Base-by-base conservation (phyloP, 2,113 vertebrate genomes). In the Bubo blakistoni region DNA sequence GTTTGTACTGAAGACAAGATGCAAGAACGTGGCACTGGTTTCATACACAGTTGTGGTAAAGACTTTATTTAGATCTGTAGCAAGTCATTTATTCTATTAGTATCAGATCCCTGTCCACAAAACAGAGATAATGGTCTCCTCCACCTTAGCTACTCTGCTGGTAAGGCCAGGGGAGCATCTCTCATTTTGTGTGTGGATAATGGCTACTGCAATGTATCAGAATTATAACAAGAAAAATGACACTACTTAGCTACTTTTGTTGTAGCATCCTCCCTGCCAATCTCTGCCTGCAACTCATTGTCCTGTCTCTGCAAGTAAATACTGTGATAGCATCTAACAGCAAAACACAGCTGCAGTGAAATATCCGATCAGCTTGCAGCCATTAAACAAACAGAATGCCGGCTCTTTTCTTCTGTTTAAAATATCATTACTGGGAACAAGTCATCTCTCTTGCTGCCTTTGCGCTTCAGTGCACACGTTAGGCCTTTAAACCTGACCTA, bases 401-500 rank as follows among this genome's bases (percentile, higher is more conserved):
- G 2, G 42, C 86, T 86, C 66, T 61, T 91, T 71, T 66, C 70
- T 82, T 94, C 87, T 91, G 86, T 95, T 94, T 92, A 81, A 92
- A 93, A 82, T 47, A 89, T 62, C 91, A 70, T 94, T 95, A 79
- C 73, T 61, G 73, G 89, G 55, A 94, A 72, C 57, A 89, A 81
- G 73, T 65, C 54, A 72, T 65, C 70, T 73, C 73, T 62, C 70
- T 65, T 5, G 0, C 81, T 77, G 83, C 81, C 73, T 86, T 85
- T 77, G 51, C 27, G 16, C 91, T 92, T 87, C 92, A 87, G 70
- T 40, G 70, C 86, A 88, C 81, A 89, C 2, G 0, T 87, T 82
- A 89, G 46, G 66, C 62, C 94, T 84, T 76, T 86, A 81, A 95
- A 85, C 54, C 77, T 94, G 91, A 95, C 86, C 94, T 92, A 92